phyloP scores from a whole-genome alignment of 2,888 invertebrate genomes.

The Drosophila siamana region DNA sequence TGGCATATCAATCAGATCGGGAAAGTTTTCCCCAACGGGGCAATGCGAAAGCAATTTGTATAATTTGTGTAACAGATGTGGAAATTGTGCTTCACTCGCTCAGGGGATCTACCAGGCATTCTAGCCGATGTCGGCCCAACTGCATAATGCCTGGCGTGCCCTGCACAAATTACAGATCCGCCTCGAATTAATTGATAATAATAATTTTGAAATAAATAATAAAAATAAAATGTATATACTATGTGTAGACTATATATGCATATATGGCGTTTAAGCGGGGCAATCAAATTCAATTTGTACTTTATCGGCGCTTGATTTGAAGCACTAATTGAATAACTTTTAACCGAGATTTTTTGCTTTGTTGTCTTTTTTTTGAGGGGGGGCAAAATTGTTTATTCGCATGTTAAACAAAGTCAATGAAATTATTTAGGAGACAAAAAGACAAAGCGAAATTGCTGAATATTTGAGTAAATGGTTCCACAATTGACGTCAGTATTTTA shows the following conservation, averaged over 20 bases:
- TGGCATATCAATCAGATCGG: conserved; percentile 1
- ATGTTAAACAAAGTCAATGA: conserved; percentile 50
- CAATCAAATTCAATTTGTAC: conserved; percentile 70
- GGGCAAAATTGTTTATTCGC: conserved; percentile 57
- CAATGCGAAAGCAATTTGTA: conserved; percentile 4
- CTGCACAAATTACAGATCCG: background rate
- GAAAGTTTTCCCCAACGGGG: background rate
- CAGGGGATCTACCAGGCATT: conserved; percentile 7
- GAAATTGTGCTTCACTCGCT: conserved; percentile 1
- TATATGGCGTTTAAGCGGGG: conserved; percentile 15
- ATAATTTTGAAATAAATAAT: conserved; percentile 7
- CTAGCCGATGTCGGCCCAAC: background rate
- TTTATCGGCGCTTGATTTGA: conserved; percentile 63
- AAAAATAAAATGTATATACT: background rate
- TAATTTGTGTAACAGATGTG: background rate
- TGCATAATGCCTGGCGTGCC: conserved; percentile 22
- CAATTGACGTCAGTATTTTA: conserved; percentile 47
- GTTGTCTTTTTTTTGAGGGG: conserved; percentile 1
- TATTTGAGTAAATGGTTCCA: background rate
- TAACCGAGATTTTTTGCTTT: no score
- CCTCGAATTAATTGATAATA: conserved; percentile 22
- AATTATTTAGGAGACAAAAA: conserved; percentile 2
- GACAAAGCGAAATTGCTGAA: background rate
- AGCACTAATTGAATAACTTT: conserved; percentile 61
- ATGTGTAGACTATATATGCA: background rate